Conservation (phyloP, 2,888 invertebrate genomes). For the Diloba caeruleocephala region DNA sequence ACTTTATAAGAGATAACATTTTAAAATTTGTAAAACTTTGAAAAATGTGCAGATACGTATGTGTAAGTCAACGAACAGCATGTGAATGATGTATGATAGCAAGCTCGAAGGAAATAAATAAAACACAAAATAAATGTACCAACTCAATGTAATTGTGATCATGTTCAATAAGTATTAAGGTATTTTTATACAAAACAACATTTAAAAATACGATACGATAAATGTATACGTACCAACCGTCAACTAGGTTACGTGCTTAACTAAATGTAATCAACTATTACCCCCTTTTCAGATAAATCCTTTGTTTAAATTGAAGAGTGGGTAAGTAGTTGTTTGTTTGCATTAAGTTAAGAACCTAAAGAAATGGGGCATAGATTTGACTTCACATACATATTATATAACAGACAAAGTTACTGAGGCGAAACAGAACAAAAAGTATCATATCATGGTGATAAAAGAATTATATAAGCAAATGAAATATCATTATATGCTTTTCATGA, state of each 20-base stretch:
- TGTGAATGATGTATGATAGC: slow-evolving; percentile 13
- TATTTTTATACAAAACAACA: slow-evolving; percentile 67
- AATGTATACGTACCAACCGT: no score
- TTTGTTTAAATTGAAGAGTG: no score
- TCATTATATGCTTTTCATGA: slow-evolving; percentile 50
- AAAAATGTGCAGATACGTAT: neutral
- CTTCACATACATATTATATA: slow-evolving; percentile 61
- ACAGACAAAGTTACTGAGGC: slow-evolving; percentile 66
- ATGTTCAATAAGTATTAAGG: slow-evolving; percentile 59
- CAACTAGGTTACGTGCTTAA: no score
- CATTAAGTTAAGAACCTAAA: no score
- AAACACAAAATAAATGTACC: slow-evolving; percentile 78
- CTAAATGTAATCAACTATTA: no score
- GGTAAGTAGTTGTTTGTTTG: no score
- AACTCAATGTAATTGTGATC: slow-evolving; percentile 79
- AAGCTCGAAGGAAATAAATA: slow-evolving; percentile 63
- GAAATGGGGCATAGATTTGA: slow-evolving; percentile 57
- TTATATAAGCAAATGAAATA: slow-evolving; percentile 44
- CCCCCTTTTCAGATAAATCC: no score
- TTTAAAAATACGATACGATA: slow-evolving; percentile 49
- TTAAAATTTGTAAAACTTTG: no score
- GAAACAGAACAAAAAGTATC: slow-evolving; percentile 49
- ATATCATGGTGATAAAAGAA: slow-evolving; percentile 46
- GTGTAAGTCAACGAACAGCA: neutral
- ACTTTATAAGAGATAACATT: slow-evolving; percentile 64